Percentiles rank a stretch among this genome's conserved stretches.
These are phyloP conservation scores for Astropecten irregularis DNA, from an alignment of 53 echinoderm and acorn worm species.

Conservation along the genomic window DNA sequence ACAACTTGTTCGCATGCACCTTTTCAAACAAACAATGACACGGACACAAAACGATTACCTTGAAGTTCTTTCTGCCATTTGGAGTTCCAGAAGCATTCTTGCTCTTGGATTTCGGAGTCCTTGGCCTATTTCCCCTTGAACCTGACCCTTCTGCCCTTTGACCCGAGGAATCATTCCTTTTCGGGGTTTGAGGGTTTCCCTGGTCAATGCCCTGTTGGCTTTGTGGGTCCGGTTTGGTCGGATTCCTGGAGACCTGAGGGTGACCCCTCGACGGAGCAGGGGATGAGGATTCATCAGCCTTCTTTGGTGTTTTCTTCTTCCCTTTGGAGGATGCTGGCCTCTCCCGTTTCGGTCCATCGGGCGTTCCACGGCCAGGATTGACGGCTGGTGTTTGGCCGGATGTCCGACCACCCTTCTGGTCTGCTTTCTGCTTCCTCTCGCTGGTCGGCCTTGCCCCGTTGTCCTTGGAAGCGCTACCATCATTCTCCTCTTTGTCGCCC, in stretches of 20 bases:
- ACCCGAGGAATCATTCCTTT: background rate
- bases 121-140: background rate
- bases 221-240: no score
- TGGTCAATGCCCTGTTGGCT: background rate
- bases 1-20: no score
- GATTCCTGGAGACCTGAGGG: no score
- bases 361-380: background rate
- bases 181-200: background rate
- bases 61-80: slow-evolving; percentile 12
- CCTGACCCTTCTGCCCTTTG: slow-evolving; percentile 27
- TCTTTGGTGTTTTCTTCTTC: background rate
- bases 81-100: slow-evolving; percentile 27
- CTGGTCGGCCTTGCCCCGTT: background rate
- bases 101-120: slow-evolving; percentile 18
- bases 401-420: background rate
- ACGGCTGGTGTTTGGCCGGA: background rate
- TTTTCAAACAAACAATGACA: no score
- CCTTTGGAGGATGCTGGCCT: slow-evolving; percentile 39
- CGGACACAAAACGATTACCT: no score
- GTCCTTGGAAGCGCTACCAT: background rate
- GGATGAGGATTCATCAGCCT: no score
- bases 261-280: no score
- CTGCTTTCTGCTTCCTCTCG: background rate
- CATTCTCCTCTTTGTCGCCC: background rate
- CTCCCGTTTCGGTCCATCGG: background rate